phyloP scores from a whole-genome alignment of 2,797 vertebrate genomes.

The Enteromius thamalakanensis region DNA sequence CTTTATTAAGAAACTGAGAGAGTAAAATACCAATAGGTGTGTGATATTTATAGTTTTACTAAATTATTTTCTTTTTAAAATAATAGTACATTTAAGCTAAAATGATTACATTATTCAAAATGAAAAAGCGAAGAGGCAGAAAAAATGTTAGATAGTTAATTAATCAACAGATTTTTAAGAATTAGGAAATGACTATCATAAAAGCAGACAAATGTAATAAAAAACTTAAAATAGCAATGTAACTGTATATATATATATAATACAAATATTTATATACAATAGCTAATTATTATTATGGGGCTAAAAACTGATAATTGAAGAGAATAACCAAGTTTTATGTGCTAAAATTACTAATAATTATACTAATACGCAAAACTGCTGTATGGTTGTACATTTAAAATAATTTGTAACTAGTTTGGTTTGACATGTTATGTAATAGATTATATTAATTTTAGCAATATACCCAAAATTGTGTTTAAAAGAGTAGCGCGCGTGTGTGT shows the following conservation, averaged over 20 bases:
- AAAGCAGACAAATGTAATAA: background rate
- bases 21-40: background rate
- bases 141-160: background rate
- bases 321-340: background rate
- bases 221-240: background rate
- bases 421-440: background rate
- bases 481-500: background rate
- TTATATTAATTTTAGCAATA: conserved; percentile 1
- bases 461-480: background rate
- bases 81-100: background rate
- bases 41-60: background rate
- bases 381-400: background rate
- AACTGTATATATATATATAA: too few relatives aligned
- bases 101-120: background rate
- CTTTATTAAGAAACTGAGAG: background rate
- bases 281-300: background rate
- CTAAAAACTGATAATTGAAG: background rate
- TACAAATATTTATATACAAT: too few relatives aligned
- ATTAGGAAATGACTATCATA: background rate
- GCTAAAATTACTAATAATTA: too few relatives aligned
- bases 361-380: background rate
- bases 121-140: background rate
- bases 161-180: background rate
- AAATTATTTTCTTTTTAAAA: background rate
- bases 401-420: background rate